A percentile compares a stretch with the other conserved stretches of the same genome.
Evolutionary conservation across 2,113 vertebrate genomes (phyloP).

Genomic region (Chlorodrepanis virens): DNA sequence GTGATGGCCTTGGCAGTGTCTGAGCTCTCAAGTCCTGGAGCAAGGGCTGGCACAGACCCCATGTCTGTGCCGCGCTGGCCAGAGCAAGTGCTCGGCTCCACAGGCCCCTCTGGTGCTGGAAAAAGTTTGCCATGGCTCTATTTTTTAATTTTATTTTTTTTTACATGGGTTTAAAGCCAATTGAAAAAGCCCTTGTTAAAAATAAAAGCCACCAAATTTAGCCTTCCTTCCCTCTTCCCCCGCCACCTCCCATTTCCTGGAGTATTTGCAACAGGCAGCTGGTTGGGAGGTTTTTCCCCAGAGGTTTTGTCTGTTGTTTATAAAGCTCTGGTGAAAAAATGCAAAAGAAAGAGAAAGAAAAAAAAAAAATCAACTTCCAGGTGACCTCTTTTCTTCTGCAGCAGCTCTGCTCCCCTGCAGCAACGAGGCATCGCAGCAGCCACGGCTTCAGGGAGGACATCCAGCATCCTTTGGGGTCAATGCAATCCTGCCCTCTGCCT

Average conservation of each 20-base stretch:
- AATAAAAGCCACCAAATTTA: slow-evolving; percentile 61
- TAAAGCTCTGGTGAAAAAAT: slow-evolving; percentile 44
- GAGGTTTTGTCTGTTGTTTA: slow-evolving; percentile 36
- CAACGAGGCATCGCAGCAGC: rapidly evolving
- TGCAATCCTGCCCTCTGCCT: not conserved
- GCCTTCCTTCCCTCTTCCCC: slow-evolving; percentile 43
- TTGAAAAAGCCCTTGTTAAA: slow-evolving; percentile 36
- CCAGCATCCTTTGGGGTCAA: not conserved
- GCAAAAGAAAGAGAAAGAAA: not conserved
- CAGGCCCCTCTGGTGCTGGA: not conserved
- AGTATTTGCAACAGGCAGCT: slow-evolving; percentile 15
- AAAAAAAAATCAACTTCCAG: slow-evolving; percentile 32
- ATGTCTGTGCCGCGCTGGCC: rapidly evolving
- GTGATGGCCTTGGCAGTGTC: not conserved
- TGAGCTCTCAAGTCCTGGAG: not conserved
- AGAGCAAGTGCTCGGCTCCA: rapidly evolving
- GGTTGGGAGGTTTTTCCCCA: slow-evolving; percentile 6
- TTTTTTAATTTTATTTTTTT: not conserved
- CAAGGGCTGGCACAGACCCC: not conserved
- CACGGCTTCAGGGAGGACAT: not conserved
- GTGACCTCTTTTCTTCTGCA: slow-evolving; percentile 37
- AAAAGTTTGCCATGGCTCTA: not conserved
- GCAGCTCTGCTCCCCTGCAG: not conserved
- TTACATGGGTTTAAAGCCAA: not conserved
- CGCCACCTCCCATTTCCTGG: slow-evolving; percentile 17